Base-by-base conservation (phyloP, 2,888 invertebrate species). In the Pandemis heparana region DNA sequence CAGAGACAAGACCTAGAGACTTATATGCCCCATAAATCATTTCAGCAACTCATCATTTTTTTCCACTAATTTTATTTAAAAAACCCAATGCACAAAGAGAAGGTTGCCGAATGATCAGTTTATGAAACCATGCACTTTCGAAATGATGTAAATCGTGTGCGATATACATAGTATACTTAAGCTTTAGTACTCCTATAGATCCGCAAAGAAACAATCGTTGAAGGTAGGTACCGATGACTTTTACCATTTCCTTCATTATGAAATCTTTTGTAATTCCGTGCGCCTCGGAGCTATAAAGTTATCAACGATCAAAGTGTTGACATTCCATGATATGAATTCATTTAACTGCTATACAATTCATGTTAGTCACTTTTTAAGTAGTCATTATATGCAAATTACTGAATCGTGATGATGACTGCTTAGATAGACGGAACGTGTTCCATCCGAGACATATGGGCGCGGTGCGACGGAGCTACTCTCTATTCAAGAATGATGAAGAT, bases 371-470 rank as follows among this genome's bases (percentile, higher is more conserved):
- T 87, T 90, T 89, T 87, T 88, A 89, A 90, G 88, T 87, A 90
- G 90, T 89, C 87, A 91, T 90, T 90, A 90, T 90, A 90, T 90
- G 91, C 87, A 89, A 91, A 91, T 90, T 79, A 85, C 85, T 78
- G 83, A 81, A 84, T 86, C 87, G 87, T 88, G 89, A 85, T 87
- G 89, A 89, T 88, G 81, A 77, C 81, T 86, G 84, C 79, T 81
- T 82, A 84, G 89, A 89, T 89, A 89, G 81, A 85, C 79, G 79
- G 79, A 83, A 87, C 88, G 84, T 85, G 88, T 87, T 84, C 76
- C 77, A 77, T 59, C 43, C 18, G 48, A 56, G 74, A 76, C 75
- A 77, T 59, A 75, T 72, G 65, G 74, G 51, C 48, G 43, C 48
- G 43, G 60, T 23, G 10, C 32, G 38, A 16, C 5, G 23, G 23